Evolutionary conservation across 2,797 vertebrate species (phyloP).

Genomic region (Anniella stebbinsi): DNA sequence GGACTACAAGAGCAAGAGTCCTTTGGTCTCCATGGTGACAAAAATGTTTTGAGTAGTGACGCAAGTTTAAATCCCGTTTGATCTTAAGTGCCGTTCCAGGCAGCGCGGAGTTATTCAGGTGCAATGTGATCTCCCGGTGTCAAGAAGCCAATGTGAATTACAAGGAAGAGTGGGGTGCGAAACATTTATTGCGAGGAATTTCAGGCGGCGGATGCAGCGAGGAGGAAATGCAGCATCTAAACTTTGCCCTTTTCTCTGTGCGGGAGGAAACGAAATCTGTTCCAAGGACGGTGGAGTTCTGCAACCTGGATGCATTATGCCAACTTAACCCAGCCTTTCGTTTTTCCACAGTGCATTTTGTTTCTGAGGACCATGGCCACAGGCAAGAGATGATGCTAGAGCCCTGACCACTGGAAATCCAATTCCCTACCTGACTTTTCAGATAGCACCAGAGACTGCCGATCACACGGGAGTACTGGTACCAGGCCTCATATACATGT

Average conservation of each 20-base stretch:
- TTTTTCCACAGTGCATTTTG: neutral
- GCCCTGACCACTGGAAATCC: neutral
- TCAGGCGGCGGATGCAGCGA: neutral
- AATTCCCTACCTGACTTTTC: neutral
- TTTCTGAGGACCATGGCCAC: neutral
- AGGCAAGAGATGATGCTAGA: neutral
- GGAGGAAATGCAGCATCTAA: neutral
- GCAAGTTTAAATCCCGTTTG: constrained; percentile 29
- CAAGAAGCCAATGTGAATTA: constrained; percentile 20
- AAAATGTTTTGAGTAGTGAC: neutral
- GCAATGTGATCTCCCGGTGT: constrained; percentile 46
- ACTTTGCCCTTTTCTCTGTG: too few relatives aligned
- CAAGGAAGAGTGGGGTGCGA: neutral
- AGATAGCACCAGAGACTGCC: neutral
- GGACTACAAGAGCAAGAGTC: neutral
- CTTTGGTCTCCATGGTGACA: constrained; percentile 48
- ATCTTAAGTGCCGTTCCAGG: neutral
- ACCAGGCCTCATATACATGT: too few relatives aligned
- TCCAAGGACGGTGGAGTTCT: neutral
- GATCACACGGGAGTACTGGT: too few relatives aligned
- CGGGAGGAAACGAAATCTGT: neutral
- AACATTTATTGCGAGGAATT: constrained; percentile 20
- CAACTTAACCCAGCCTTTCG: neutral
- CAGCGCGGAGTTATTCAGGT: constrained; percentile 60
- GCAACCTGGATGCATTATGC: neutral